Evolutionary conservation across 2,797 vertebrate genomes (phyloP).

Genomic region (Tokudaia muenninki): DNA sequence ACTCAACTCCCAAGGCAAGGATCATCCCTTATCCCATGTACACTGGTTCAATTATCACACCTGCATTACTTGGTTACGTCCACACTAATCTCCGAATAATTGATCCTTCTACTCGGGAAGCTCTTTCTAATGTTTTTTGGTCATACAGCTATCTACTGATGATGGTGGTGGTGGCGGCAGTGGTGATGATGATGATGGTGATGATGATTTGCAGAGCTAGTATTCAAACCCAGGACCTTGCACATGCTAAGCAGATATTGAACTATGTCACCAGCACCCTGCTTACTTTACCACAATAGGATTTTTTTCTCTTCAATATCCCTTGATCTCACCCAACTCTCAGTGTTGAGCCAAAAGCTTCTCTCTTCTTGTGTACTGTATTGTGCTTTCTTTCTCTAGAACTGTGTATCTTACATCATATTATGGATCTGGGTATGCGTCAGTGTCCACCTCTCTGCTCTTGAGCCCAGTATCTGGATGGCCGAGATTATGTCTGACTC

Average conservation of each 20-base stretch:
- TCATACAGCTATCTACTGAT: background rate
- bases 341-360: background rate
- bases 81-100: background rate
- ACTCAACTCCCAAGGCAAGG: background rate
- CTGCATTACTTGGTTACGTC: background rate
- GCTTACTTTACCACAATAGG: background rate
- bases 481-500: background rate
- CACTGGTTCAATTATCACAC: background rate
- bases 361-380: background rate
- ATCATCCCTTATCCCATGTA: no score
- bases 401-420: background rate
- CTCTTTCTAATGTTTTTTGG: background rate
- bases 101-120: background rate
- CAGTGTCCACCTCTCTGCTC: background rate
- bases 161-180: background rate
- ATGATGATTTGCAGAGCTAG: background rate
- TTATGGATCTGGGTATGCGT: background rate
- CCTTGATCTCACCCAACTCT: background rate
- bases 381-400: background rate
- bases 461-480: background rate
- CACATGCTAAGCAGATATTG: no score
- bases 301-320: background rate
- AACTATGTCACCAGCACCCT: background rate
- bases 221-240: no score
- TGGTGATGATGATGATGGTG: no score